These are phyloP conservation scores for Chaetodon auriga DNA, from an alignment of 2,113 vertebrate species.

Conservation along the genomic window DNA sequence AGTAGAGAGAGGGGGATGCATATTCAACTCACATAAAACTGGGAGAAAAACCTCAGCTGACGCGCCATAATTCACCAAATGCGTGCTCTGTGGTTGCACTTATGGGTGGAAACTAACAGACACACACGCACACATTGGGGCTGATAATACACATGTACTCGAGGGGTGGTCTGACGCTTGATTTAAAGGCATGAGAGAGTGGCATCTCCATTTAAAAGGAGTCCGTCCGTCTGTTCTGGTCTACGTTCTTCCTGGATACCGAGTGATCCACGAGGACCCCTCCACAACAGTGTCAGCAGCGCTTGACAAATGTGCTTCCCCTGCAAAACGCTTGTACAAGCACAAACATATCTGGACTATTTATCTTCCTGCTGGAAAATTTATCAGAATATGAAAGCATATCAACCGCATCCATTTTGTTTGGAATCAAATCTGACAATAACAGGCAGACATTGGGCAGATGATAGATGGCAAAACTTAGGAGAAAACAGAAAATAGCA, in stretches of 20 bases:
- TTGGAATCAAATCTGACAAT: conserved; percentile 74
- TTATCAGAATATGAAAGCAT: conserved; percentile 79
- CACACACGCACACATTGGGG: conserved; percentile 26
- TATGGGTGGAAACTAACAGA: conserved; percentile 41
- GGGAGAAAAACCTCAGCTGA: conserved; percentile 55
- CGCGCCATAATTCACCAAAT: conserved; percentile 56
- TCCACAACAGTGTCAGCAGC: conserved; percentile 67
- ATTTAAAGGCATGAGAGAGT: conserved; percentile 51
- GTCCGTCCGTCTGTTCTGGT: conserved; percentile 9
- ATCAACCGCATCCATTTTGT: conserved; percentile 73
- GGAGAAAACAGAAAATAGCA: conserved; percentile 64
- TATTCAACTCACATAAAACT: conserved; percentile 60
- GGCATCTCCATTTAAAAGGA: conserved; percentile 62
- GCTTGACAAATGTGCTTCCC: conserved; percentile 75
- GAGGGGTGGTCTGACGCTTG: conserved; percentile 19
- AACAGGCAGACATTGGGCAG: conserved; percentile 55
- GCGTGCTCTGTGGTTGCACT: conserved; percentile 40
- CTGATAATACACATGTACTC: conserved; percentile 31
- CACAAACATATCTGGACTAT: conserved; percentile 82
- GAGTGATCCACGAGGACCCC: conserved; percentile 64
- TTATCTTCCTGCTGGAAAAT: conserved; percentile 76
- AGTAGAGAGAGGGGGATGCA: conserved; percentile 30
- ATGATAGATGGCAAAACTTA: conserved; percentile 64
- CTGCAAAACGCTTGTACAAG: conserved; percentile 78
- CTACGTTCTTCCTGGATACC: conserved; percentile 48